Evolutionary conservation across 2,888 invertebrate species (phyloP), one percentile per base, ranked within the genome.

Genomic region (Blastobasis adustella): DNA sequence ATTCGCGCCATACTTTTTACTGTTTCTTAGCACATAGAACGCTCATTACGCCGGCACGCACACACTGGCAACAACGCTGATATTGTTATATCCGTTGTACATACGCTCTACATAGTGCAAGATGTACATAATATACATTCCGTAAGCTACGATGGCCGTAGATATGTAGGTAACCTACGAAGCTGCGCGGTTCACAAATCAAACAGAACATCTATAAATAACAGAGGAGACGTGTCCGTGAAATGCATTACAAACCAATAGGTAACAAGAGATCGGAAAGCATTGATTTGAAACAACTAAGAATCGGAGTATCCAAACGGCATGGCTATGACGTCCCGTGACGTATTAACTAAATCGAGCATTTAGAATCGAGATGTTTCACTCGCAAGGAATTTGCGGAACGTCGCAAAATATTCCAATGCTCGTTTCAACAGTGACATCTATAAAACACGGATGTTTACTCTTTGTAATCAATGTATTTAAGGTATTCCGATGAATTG

Each of bases 1-100:
- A 76, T 80, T 80, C 85, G 85, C 87, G 87, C 88, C 87, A 84
- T 89, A 89, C 90, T 89, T 90, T 89, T 89, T 89, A 89, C 89
- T 90, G 90, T 90, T 90, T 87, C 89, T 89, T 83, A 79, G 81
- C 82, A 85, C 84, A 87, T 87, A 89, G 86, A 83, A 73, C 83
- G 82, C 85, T 86, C 87, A 85, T 87, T 84, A 85, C 86, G 79
- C 70, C 60, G 69, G 73, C 71, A 77, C 77, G 73, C 78, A 76
- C 78, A 71, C 69, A 76, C 66, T 61, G 66, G 62, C 65, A 66
- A 56, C 63, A 54, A 54, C 66, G 71, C 67, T 70, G 74, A 78
- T 81, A 80, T 84, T 83, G 84, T 84, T 82, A 78, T 82, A 79
- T 80, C 78, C 67, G 63, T 54, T 59, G 68, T 67, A 66, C 66